Evolutionary conservation across 2,797 vertebrate genomes (phyloP).

Genomic region (Pseudocheirus occidentalis): DNA sequence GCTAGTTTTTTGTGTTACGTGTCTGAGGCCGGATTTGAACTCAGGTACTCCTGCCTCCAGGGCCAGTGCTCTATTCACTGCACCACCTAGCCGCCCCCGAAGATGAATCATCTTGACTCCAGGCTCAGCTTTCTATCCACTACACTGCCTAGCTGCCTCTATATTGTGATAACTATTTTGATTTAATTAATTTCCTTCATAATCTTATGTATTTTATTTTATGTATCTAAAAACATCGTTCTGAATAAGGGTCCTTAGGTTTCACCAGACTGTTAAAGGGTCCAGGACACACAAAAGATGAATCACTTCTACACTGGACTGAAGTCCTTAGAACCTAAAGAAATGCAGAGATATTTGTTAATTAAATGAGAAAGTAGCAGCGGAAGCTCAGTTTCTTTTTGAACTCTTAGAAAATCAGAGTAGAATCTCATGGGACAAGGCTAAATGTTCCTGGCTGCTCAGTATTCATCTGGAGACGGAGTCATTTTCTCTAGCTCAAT

Average conservation of each 20-base stretch:
- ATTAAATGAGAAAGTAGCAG: neutral
- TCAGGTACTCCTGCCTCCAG: too few relatives aligned
- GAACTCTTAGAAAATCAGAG: neutral
- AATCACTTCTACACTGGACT: neutral
- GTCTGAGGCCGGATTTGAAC: too few relatives aligned
- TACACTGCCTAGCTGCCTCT: neutral
- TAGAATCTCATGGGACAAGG: neutral
- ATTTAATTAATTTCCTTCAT: neutral
- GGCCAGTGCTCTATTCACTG: too few relatives aligned
- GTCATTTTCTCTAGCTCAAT: neutral
- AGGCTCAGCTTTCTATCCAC: neutral
- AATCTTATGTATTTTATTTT: neutral
- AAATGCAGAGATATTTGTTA: neutral
- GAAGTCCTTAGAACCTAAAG: neutral
- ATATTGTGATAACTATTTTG: neutral
- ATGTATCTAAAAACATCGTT: neutral
- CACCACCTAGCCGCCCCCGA: too few relatives aligned
- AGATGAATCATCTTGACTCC: neutral
- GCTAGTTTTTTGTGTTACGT: too few relatives aligned
- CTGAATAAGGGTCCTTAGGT: neutral
- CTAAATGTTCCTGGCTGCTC: neutral
- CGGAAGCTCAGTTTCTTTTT: neutral
- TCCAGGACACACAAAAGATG: neutral
- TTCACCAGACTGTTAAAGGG: neutral
- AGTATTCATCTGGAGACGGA: neutral